phyloP scores from a whole-genome alignment of 2,797 vertebrate species.

The Lepus townsendii region DNA sequence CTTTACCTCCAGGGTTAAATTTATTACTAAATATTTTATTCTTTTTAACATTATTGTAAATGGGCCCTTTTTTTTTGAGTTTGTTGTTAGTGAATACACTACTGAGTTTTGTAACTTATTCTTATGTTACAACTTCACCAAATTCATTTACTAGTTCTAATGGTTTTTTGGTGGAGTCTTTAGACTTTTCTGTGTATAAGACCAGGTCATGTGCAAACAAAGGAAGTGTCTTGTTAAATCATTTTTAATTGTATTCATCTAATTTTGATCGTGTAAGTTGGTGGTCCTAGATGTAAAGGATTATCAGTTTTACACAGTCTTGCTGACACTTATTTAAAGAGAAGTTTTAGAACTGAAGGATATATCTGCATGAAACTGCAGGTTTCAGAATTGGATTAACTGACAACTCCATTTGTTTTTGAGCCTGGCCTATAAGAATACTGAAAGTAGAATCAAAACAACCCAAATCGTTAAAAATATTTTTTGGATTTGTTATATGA shows the following conservation, averaged over 20 bases:
- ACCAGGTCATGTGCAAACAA: not conserved
- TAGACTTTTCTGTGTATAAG: not conserved
- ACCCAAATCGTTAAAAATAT: not conserved
- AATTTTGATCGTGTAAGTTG: not conserved
- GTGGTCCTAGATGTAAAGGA: not conserved
- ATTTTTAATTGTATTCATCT: not conserved
- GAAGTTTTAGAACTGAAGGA: rapidly evolving
- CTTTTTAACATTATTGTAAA: not conserved
- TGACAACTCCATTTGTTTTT: not conserved
- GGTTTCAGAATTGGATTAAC: not conserved
- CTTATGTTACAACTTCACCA: not conserved
- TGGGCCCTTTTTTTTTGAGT: not conserved
- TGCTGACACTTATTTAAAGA: not conserved
- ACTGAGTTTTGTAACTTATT: not conserved
- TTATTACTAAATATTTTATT: not conserved
- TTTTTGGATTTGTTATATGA: slow-evolving; percentile 32
- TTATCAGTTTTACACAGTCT: not conserved
- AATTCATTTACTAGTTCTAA: not conserved
- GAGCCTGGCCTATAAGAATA: not conserved
- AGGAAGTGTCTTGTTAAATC: not conserved
- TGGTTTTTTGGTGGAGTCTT: not conserved
- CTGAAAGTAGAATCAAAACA: slow-evolving; percentile 20
- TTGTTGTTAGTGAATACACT: not conserved
- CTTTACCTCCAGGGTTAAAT: not conserved
- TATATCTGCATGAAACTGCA: not conserved